Evolutionary conservation across 2,797 vertebrate genomes (phyloP).

Genomic region (Pseudochirops corinnae): DNA sequence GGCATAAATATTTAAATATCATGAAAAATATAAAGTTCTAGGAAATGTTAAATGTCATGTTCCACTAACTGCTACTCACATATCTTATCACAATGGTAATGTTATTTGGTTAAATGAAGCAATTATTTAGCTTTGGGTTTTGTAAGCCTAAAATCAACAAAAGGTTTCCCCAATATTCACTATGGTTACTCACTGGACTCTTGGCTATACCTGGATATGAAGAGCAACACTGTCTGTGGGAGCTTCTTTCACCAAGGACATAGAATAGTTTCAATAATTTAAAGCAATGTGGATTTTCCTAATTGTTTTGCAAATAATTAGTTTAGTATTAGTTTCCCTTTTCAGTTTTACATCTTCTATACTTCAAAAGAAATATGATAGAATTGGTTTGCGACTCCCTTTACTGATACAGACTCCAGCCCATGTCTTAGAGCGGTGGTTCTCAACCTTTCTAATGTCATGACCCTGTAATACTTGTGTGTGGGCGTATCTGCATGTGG

Average conservation of each 20-base stretch:
- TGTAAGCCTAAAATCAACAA: not conserved
- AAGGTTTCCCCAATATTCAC: not conserved
- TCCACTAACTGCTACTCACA: not conserved
- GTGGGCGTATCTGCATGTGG: no score
- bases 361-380: not conserved
- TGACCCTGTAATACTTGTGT: no score
- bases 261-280: conserved; percentile 47
- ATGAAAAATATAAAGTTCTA: conserved; percentile 25
- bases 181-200: conserved; percentile 22
- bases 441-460: no score
- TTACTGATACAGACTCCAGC: not conserved
- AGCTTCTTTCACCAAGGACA: conserved; percentile 4
- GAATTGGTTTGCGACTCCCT: not conserved
- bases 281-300: conserved; percentile 50
- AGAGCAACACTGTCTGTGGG: not conserved
- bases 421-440: not conserved
- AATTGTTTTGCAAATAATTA: conserved; percentile 22
- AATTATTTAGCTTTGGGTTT: conserved; percentile 38
- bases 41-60: not conserved
- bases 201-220: conserved; percentile 15
- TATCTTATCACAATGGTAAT: conserved; percentile 52
- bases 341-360: not conserved
- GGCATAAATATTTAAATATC: conserved; percentile 18
- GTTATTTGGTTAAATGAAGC: conserved; percentile 52
- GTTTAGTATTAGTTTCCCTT: not conserved